Conservation (phyloP, 30 jellyfish, hydroid and myxozoan genomes). For the Aurelia aurita region DNA sequence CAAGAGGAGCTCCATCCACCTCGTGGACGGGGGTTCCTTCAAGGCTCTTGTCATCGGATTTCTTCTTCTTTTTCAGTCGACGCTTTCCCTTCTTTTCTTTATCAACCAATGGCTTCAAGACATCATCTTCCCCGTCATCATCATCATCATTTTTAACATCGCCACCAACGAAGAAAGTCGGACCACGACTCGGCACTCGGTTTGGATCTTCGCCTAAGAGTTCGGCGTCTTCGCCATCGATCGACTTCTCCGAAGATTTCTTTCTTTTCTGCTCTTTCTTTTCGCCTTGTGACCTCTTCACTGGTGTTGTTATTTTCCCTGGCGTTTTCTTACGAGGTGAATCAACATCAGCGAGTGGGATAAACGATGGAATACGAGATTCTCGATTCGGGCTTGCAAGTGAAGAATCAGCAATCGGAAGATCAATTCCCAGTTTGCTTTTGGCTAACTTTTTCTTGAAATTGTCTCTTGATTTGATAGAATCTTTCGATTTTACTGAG, state of each 20-base stretch:
- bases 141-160: conserved; percentile 24
- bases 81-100: conserved; percentile 31
- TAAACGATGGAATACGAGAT: conserved; percentile 80
- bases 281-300: conserved; percentile 8
- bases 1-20: conserved; percentile 26
- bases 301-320: conserved; percentile 16
- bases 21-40: conserved; percentile 52
- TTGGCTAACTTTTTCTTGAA: conserved; percentile 14
- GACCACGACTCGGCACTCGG: conserved; percentile 80
- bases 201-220: conserved; percentile 49
- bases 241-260: conserved; percentile 3
- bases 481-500: conserved; percentile 24
- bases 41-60: conserved; percentile 8
- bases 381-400: conserved; percentile 62
- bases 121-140: conserved; percentile 25
- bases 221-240: conserved; percentile 38
- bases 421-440: conserved; percentile 39
- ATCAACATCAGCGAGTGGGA: conserved; percentile 68
- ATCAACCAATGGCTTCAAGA: conserved; percentile 12
- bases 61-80: conserved; percentile 4
- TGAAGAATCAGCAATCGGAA: conserved; percentile 11
- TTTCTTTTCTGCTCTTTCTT: conserved; percentile 13
- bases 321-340: conserved; percentile 20
- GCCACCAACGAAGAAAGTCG: conserved; percentile 61
- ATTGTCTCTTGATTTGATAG: conserved; percentile 26